Evolutionary conservation across 2,113 vertebrate genomes (phyloP).

Genomic region (Silurus meridionalis): DNA sequence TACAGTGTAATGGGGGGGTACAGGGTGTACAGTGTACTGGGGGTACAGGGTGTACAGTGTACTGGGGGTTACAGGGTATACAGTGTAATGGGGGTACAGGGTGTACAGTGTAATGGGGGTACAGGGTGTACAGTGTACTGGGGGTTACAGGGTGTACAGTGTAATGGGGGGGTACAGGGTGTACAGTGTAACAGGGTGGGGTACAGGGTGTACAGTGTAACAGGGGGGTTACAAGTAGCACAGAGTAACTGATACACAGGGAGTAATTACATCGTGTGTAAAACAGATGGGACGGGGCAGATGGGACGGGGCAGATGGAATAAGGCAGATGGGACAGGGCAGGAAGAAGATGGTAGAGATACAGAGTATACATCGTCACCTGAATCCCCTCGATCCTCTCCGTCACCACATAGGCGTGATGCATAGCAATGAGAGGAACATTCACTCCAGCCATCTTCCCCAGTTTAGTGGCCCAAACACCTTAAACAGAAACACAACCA

Average conservation of each 20-base stretch:
- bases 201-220: too few relatives aligned
- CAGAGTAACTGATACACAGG: neutral
- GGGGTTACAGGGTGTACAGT: too few relatives aligned
- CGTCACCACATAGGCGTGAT: slow-evolving; percentile 92
- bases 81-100: too few relatives aligned
- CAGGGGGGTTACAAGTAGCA: neutral
- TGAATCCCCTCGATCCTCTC: slow-evolving; percentile 96
- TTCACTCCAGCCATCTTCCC: slow-evolving; percentile 88
- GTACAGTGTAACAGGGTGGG: too few relatives aligned
- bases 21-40: too few relatives aligned
- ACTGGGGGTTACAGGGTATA: too few relatives aligned
- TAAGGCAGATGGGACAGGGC: too few relatives aligned
- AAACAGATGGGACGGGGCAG: neutral
- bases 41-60: too few relatives aligned
- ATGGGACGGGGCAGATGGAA: neutral
- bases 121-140: too few relatives aligned
- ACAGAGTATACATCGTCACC: slow-evolving; percentile 64
- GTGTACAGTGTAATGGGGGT: too few relatives aligned
- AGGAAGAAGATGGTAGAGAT: neutral
- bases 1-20: too few relatives aligned
- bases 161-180: too few relatives aligned
- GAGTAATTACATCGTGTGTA: neutral
- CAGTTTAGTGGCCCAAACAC: slow-evolving; percentile 86
- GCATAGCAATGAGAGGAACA: slow-evolving; percentile 91
- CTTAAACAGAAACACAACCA: slow-evolving; percentile 63